Percentiles rank a stretch among this genome's conserved stretches.
phyloP scores from a whole-genome alignment of 2,797 vertebrate species.

The Acanthornis magna region DNA sequence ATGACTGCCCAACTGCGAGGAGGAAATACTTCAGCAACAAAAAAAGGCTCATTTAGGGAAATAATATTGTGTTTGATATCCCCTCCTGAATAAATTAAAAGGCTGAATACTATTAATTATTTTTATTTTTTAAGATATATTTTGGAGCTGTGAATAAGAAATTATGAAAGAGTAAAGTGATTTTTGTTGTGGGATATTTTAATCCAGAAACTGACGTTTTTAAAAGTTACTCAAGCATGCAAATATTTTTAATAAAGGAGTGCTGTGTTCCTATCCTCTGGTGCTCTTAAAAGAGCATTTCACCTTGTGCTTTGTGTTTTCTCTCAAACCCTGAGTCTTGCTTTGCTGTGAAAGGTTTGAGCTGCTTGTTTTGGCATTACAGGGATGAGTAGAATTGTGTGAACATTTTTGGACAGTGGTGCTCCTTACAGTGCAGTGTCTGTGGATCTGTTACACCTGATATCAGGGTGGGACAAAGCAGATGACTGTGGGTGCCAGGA shows the following conservation, averaged over 20 bases:
- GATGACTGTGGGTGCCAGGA: background rate
- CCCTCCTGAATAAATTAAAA: background rate
- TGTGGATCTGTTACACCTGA: background rate
- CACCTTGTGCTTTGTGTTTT: background rate
- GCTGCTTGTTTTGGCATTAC: background rate
- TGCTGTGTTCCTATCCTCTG: background rate
- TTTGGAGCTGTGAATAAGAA: background rate
- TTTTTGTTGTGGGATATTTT: background rate
- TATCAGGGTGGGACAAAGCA: background rate
- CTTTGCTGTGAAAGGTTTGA: background rate
- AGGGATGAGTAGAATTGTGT: background rate
- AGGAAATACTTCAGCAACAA: background rate
- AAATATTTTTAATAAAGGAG: conserved; percentile 2
- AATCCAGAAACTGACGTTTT: background rate
- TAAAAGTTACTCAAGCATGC: background rate
- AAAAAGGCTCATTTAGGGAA: background rate
- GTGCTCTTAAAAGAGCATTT: background rate
- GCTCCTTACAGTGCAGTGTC: background rate
- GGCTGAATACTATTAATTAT: background rate
- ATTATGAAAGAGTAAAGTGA: background rate
- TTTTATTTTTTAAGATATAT: background rate
- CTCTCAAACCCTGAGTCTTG: background rate
- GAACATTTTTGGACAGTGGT: background rate
- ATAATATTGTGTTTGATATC: background rate
- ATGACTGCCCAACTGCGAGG: background rate